Evolutionary conservation across 1,140 invertebrate species (phyloP), one percentile per base, ranked within the genome.

Genomic region (Drosophila truncata): DNA sequence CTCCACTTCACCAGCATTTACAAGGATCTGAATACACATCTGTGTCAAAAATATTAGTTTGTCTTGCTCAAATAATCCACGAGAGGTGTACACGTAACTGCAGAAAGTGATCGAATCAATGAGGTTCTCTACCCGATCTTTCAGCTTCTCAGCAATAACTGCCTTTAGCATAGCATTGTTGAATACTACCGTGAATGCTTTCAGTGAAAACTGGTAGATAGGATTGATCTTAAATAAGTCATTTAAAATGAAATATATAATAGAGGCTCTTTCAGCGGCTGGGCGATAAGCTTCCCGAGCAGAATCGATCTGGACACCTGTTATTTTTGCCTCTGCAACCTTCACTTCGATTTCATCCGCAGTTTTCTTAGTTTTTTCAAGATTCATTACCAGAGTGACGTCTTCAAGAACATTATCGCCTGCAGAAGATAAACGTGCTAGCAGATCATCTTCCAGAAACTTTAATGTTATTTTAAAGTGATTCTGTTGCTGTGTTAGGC

Each of bases 201-300:
- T 99, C 33, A 99, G 92, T 0, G 98, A 99, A 94, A 99, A 99
- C 88, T 99, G 98, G 93, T 99, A 99, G 79, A 99, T 97, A 50
- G 97, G 97, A 93, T 99, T 98, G 67, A 99, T 99, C 93, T 98
- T 98, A 93, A 96, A 95, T 27, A 99, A 93, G 81, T 99, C 98
- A 88, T 98, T 99, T 44, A 99, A 93, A 58, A 99, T 98, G 91
- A 99, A 99, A 92, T 99, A 99, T 0, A 99, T 93, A 4, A 99
- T 94, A 4, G 98, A 98, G 1, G 97, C 97, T 65, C 98, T 93
- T 1, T 96, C 94, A 1, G 98, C 97, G 18, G 97, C 97, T 25
- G 96, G 95, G 59, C 98, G 94, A 93, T 99, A 99, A 83, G 95
- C 95, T 93, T 99, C 98, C 82, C 98, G 94, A 10, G 98, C 98